Conservation (phyloP, 2,888 invertebrate species). For the Andrena minutula region DNA sequence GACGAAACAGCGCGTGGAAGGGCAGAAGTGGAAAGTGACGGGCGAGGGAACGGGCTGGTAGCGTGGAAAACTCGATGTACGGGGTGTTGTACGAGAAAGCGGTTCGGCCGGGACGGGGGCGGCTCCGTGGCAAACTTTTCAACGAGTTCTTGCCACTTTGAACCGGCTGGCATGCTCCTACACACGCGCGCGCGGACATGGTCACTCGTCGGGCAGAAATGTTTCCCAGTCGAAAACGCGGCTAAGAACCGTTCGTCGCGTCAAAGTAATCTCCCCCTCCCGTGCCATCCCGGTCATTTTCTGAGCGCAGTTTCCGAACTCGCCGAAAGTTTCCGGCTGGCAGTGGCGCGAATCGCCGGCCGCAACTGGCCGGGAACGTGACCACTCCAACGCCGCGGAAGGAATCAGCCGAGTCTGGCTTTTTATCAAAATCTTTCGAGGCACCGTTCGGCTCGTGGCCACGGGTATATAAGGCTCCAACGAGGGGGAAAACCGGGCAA, state of each 20-base stretch:
- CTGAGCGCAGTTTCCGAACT: slow-evolving; percentile 47
- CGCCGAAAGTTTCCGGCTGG: slow-evolving; percentile 16
- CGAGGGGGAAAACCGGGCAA: background rate
- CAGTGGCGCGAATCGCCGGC: slow-evolving; percentile 40
- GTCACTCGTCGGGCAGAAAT: slow-evolving; percentile 15
- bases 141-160: slow-evolving; percentile 64
- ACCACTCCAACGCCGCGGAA: slow-evolving; percentile 13
- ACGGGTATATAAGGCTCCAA: too few relatives aligned
- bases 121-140: slow-evolving; percentile 68
- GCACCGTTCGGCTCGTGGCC: background rate
- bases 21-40: slow-evolving; percentile 20
- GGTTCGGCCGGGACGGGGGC: slow-evolving; percentile 67
- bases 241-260: slow-evolving; percentile 57
- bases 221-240: slow-evolving; percentile 32
- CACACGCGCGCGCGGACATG: slow-evolving; percentile 27
- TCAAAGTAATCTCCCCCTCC: slow-evolving; percentile 62
- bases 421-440: background rate
- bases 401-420: background rate
- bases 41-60: background rate
- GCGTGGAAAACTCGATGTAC: slow-evolving; percentile 65
- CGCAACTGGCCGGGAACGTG: slow-evolving; percentile 36
- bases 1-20: slow-evolving; percentile 10
- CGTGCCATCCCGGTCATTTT: background rate
- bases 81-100: slow-evolving; percentile 69
- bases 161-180: slow-evolving; percentile 49